Percentiles rank a stretch among this genome's conserved stretches.
Conservation (phyloP, 2,113 vertebrate species). For the human region DNA sequence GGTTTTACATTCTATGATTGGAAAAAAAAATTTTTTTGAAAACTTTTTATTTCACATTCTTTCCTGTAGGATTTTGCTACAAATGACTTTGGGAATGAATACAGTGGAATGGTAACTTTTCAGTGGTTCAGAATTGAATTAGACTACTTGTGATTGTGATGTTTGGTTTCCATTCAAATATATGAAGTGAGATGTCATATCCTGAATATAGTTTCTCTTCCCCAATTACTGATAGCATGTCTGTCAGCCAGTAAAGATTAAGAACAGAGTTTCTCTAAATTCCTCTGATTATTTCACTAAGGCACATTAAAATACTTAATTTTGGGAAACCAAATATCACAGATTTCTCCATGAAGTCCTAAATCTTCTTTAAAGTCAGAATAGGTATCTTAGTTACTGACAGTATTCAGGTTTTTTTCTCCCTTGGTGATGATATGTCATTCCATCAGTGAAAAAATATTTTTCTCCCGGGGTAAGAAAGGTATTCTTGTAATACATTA, state of each 20-base stretch:
- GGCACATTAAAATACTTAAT: background rate
- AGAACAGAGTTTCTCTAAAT: background rate
- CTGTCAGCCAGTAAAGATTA: background rate
- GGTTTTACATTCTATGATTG: background rate
- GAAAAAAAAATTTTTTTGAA: slow-evolving; percentile 8
- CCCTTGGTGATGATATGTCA: background rate
- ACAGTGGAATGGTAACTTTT: background rate
- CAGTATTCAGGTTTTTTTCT: slow-evolving; percentile 20
- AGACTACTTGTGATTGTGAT: background rate
- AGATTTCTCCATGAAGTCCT: slow-evolving; percentile 26
- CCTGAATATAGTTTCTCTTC: slow-evolving; percentile 1
- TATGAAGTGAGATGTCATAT: background rate
- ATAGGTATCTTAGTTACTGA: background rate
- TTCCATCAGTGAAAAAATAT: background rate
- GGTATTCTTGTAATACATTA: slow-evolving; percentile 7
- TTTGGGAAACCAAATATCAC: background rate
- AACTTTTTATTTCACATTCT: background rate
- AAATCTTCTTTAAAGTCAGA: slow-evolving; percentile 28
- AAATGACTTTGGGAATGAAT: background rate
- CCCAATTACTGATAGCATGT: background rate
- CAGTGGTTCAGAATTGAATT: background rate
- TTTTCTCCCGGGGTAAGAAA: slow-evolving; percentile 12
- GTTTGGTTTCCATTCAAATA: background rate
- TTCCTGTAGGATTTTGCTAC: background rate
- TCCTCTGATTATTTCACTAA: background rate